Percentiles rank a stretch among this genome's conserved stretches.
Evolutionary conservation across 2,797 vertebrate species (phyloP).

Genomic region (Sarcoramphus papa): DNA sequence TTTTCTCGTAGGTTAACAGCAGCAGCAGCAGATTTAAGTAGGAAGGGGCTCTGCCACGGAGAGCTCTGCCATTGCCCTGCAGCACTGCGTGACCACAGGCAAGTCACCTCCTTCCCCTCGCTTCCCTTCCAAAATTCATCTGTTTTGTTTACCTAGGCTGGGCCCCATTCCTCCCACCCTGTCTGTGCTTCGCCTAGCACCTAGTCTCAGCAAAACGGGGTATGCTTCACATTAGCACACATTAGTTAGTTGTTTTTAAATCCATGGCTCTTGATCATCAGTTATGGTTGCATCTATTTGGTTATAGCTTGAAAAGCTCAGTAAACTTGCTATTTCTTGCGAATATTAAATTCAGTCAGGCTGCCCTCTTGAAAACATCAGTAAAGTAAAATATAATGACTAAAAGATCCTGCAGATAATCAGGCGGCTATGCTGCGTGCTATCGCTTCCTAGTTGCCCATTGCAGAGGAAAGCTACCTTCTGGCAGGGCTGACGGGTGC

Average conservation of each 20-base stretch:
- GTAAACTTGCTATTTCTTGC: background rate
- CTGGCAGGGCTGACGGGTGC: background rate
- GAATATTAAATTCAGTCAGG: background rate
- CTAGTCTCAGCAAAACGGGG: background rate
- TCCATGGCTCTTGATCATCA: background rate
- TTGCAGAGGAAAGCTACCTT: background rate
- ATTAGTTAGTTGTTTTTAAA: background rate
- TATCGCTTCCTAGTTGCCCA: background rate
- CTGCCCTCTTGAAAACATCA: background rate
- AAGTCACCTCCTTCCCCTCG: background rate
- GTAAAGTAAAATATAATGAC: background rate
- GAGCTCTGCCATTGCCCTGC: background rate
- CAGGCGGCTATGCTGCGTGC: rapidly evolving
- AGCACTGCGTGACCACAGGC: background rate
- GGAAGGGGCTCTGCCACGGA: background rate
- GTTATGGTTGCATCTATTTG: background rate
- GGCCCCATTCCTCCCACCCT: background rate
- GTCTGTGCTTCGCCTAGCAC: background rate
- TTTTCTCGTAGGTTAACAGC: background rate
- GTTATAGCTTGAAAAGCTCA: background rate
- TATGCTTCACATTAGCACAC: background rate
- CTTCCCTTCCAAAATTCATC: background rate
- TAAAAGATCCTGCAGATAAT: background rate
- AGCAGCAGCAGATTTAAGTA: background rate
- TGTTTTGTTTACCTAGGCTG: background rate